phyloP scores from a whole-genome alignment of 2,797 vertebrate species.

The Pseudochromis fuscus region DNA sequence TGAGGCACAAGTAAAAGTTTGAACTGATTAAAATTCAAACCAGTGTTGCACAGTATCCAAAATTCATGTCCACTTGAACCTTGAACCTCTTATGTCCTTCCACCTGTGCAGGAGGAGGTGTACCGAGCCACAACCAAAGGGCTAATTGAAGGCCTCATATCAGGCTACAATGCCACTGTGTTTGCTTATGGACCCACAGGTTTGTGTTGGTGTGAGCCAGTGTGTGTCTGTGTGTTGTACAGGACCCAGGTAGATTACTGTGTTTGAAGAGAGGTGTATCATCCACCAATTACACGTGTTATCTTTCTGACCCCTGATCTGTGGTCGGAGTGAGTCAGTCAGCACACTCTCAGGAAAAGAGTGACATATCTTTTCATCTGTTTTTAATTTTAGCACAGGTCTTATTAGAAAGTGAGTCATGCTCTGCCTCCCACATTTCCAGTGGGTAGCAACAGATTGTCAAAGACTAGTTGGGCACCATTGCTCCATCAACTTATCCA shows the following conservation, averaged over 20 bases:
- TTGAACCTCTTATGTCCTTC: background rate
- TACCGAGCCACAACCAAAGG: constrained; percentile 91
- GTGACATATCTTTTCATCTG: constrained; percentile 18
- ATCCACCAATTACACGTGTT: constrained; percentile 7
- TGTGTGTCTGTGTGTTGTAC: constrained; percentile 23
- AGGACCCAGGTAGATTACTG: constrained; percentile 1
- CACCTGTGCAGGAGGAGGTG: constrained; percentile 88
- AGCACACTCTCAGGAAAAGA: constrained; percentile 5
- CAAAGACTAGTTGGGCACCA: background rate
- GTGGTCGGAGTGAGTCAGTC: constrained; percentile 30
- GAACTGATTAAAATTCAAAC: background rate
- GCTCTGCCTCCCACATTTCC: constrained; percentile 15
- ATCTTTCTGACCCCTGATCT: background rate
- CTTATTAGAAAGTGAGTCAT: constrained; percentile 57
- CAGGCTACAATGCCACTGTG: constrained; percentile 93
- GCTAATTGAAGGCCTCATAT: constrained; percentile 91
- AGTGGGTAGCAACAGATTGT: constrained; percentile 8
- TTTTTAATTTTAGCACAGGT: constrained; percentile 29
- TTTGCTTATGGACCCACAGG: constrained; percentile 96
- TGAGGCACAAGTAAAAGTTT: constrained; percentile 19
- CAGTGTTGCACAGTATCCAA: background rate
- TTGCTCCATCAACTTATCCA: constrained; percentile 13
- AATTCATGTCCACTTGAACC: background rate
- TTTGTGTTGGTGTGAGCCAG: constrained; percentile 71
- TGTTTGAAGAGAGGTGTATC: constrained; percentile 23